Evolutionary conservation across 2,888 invertebrate genomes (phyloP).

Genomic region (Polyommatus iphigenia): DNA sequence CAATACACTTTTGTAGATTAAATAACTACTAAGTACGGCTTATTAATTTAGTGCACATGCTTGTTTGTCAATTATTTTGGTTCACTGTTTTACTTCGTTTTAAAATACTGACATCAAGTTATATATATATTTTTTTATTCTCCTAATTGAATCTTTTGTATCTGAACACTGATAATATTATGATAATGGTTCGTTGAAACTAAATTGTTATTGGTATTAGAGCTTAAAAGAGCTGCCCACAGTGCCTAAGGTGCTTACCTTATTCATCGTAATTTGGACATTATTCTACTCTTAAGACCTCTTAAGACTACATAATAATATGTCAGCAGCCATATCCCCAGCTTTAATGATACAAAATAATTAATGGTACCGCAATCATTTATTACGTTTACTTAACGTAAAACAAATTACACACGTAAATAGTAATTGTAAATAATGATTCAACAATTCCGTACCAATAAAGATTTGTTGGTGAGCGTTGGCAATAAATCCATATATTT

Average conservation of each 20-base stretch:
- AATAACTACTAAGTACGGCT: too few species aligned
- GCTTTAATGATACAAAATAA: background rate
- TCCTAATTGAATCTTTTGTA: too few species aligned
- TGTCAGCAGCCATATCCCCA: background rate
- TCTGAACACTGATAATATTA: too few species aligned
- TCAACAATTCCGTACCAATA: slow-evolving; percentile 46
- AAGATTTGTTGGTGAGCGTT: slow-evolving; percentile 58
- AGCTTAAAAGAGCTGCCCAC: too few species aligned
- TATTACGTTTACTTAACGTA: slow-evolving; percentile 9
- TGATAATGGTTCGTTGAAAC: too few species aligned
- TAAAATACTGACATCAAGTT: too few species aligned
- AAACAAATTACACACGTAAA: slow-evolving; percentile 11
- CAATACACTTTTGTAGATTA: background rate
- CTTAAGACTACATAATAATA: background rate
- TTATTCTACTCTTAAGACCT: background rate
- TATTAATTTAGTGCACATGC: too few species aligned
- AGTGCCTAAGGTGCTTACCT: too few species aligned
- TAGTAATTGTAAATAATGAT: slow-evolving; percentile 19
- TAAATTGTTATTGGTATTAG: too few species aligned
- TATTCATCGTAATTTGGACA: background rate
- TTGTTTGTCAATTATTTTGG: background rate
- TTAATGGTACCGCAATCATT: background rate
- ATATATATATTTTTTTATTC: too few species aligned
- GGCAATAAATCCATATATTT: slow-evolving; percentile 69
- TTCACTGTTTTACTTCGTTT: too few species aligned